Evolutionary conservation across 2,888 invertebrate species (phyloP).

Genomic region (Aleiodes alternator): DNA sequence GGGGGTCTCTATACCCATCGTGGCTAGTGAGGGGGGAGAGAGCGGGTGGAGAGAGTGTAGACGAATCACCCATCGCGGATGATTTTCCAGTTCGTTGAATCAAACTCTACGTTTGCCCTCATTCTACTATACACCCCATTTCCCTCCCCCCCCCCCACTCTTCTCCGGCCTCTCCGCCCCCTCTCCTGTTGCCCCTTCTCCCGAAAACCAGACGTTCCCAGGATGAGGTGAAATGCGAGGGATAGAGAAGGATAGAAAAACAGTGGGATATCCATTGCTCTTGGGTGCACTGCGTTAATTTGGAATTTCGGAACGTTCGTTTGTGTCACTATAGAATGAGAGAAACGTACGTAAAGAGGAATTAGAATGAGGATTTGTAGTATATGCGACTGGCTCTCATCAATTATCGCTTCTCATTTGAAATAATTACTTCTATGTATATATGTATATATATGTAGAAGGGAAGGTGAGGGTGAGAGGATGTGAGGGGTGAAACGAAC

Average conservation of each 20-base stretch:
- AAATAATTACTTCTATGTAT: conserved; percentile 38
- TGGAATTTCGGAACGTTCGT: conserved; percentile 45
- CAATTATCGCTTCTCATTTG: conserved; percentile 24
- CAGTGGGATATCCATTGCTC: conserved; percentile 43
- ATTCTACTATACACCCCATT: conserved; percentile 27
- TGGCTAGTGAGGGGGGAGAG: conserved; percentile 41
- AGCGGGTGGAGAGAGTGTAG: conserved; percentile 50
- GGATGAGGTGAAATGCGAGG: conserved; percentile 20
- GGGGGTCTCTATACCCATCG: conserved; percentile 39
- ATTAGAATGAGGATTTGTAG: not conserved
- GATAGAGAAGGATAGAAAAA: conserved; percentile 35
- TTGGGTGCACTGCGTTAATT: conserved; percentile 43
- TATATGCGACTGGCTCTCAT: conserved; percentile 4
- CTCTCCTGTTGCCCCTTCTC: not conserved
- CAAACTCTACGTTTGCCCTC: conserved; percentile 54
- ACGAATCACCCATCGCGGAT: conserved; percentile 65
- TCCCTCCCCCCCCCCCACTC: conserved; percentile 22
- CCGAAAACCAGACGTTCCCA: conserved; percentile 19
- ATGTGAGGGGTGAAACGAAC: no score
- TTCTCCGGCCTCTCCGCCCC: no score
- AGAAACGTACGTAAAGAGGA: conserved; percentile 3
- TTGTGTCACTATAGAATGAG: conserved; percentile 34
- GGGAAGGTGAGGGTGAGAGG: no score
- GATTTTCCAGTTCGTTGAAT: conserved; percentile 67
- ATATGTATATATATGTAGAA: not conserved